phyloP scores from a whole-genome alignment of 1,140 invertebrate species.

The Ips nitidus region DNA sequence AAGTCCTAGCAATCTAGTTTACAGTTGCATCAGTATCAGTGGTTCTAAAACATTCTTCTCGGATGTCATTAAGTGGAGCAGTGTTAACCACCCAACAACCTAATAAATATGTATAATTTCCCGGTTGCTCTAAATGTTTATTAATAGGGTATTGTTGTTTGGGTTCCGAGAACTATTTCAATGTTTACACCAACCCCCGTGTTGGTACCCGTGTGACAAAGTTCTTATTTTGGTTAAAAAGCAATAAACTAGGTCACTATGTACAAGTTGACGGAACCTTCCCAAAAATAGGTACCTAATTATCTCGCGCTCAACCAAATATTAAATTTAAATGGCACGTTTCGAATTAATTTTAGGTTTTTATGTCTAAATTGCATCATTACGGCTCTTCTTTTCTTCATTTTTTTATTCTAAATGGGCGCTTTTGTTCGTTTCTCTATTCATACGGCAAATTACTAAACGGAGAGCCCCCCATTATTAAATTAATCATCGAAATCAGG shows the following conservation, averaged over 20 bases:
- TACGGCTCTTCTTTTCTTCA: conserved; percentile 9
- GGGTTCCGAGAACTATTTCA: conserved; percentile 17
- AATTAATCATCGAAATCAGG: not conserved
- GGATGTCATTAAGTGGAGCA: too few species aligned
- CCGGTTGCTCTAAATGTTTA: conserved; percentile 27
- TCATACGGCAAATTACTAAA: not conserved
- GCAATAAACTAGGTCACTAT: too few species aligned
- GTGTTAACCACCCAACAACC: too few species aligned
- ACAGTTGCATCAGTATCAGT: too few species aligned
- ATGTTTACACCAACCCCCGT: not conserved
- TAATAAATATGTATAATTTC: conserved; percentile 19
- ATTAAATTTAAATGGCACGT: conserved; percentile 13
- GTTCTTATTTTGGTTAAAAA: not conserved
- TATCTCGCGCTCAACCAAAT: conserved; percentile 2
- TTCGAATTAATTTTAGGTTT: conserved; percentile 17
- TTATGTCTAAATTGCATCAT: conserved; percentile 18
- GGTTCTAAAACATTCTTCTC: too few species aligned
- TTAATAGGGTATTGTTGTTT: conserved; percentile 21
- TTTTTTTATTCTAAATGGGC: not conserved
- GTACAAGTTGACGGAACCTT: too few species aligned
- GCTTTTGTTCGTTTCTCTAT: conserved; percentile 5
- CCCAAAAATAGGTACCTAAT: not conserved
- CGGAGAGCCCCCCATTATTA: not conserved
- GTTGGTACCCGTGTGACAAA: not conserved
- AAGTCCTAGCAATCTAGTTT: too few species aligned